Evolutionary conservation across 1,140 invertebrate species (phyloP), one percentile per base, ranked within the genome.

Genomic region (Pogonognathellus flavescens): DNA sequence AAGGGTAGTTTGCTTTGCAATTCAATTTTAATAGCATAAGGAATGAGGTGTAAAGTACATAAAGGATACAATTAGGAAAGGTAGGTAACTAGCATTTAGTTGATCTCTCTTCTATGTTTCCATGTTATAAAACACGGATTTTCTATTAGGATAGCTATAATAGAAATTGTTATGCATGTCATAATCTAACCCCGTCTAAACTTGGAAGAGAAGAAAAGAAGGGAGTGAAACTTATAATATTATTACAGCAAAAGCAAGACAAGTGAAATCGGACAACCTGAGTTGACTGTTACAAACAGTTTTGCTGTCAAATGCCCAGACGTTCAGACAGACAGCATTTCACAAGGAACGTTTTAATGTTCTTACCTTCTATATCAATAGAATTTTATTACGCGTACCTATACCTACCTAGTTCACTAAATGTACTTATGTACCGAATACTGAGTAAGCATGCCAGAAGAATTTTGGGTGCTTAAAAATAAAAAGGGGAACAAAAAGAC

Each of bases 381-480:
- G 22, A 25, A 16, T 14, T 66, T 22, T 66, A 60, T 18, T 66
- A 25, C 22, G 14, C 31, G 31, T 41, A 41, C 31, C 31, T 41
- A 41, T 41, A 57, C n/a, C 11, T 57, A 57, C 2, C 53, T 57
- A 14, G 11, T 14, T 57, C n/a, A 57, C 53, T 57, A 57, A 57
- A 13, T 57, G 53, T 57, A 4, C 31, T 3, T 41, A 41, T 6
- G 6, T 41, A 41, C 31, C 31, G 31, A n/a, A n/a, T 41, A 50
- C 31, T 8, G 7, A 49, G 25, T 14, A 16, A 49, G 70, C 41
- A n/a, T 76, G 14, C 25, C 0, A 76, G 6, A 6, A 76, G 70
- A 76, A 76, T 76, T 76, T 76, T 76, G 25, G 70, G 70, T 76
- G 70, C 70, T 76, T 76, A 76, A 76, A 76, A 76, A 76, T 76